A percentile compares a stretch with the other conserved stretches of the same genome.
Evolutionary conservation across 2,888 invertebrate genomes (phyloP).

Genomic region (Torymus aiolomorphi): DNA sequence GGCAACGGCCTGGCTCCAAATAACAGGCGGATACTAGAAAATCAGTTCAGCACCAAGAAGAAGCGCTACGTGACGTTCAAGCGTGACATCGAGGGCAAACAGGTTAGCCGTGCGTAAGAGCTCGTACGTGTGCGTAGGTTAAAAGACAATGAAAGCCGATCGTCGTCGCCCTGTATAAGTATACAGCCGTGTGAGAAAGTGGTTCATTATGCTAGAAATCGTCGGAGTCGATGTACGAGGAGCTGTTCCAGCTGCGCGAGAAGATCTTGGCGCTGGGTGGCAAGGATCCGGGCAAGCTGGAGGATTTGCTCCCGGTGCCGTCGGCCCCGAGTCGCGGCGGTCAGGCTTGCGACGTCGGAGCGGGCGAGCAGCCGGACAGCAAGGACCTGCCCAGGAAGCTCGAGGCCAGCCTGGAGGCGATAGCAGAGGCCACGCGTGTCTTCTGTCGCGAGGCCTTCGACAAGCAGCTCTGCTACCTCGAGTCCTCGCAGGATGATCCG

Average conservation of each 20-base stretch:
- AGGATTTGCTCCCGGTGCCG: constrained; percentile 58
- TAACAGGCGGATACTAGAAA: constrained; percentile 64
- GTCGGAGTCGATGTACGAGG: constrained; percentile 58
- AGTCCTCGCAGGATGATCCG: background rate
- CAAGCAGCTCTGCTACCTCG: constrained; percentile 59
- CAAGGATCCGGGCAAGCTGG: constrained; percentile 69
- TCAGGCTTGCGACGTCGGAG: too few species aligned
- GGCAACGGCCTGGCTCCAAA: background rate
- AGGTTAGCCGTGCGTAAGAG: constrained; percentile 33
- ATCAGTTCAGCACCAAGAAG: constrained; percentile 64
- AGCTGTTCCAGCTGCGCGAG: constrained; percentile 67
- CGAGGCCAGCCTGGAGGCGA: background rate
- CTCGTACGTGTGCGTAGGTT: too few species aligned
- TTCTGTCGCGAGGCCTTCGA: constrained; percentile 60
- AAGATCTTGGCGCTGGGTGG: constrained; percentile 66
- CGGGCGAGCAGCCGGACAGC: background rate
- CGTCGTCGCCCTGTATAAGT: too few species aligned
- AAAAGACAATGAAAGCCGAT: too few species aligned
- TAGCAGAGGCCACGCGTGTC: background rate
- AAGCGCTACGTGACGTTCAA: constrained; percentile 56
- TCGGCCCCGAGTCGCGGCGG: background rate
- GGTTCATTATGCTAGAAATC: constrained; percentile 22
- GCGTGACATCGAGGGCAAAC: constrained; percentile 45
- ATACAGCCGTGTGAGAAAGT: too few species aligned
- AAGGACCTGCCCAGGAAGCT: constrained; percentile 4